Evolutionary conservation across 2,113 vertebrate species (phyloP).

Genomic region (Toxotes jaculatrix): DNA sequence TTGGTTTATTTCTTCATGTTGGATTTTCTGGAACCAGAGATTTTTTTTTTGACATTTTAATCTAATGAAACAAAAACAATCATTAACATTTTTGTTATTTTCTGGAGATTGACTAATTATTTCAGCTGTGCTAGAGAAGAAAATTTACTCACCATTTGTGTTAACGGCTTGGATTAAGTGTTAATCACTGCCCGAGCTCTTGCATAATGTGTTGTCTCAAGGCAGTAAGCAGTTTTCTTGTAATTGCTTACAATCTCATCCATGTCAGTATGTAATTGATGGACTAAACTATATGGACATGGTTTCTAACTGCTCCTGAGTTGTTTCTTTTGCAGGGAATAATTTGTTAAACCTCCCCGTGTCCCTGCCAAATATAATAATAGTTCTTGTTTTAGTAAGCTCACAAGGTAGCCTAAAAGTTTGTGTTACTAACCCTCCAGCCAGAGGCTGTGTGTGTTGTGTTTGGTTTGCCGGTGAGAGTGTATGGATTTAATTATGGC

Average conservation of each 20-base stretch:
- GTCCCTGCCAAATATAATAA: conserved; percentile 51
- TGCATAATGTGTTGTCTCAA: conserved; percentile 23
- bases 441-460: conserved; percentile 46
- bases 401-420: conserved; percentile 32
- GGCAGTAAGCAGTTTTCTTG: not conserved
- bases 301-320: conserved; percentile 5
- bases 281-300: conserved; percentile 14
- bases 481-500: conserved; percentile 60
- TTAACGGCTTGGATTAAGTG: conserved; percentile 12
- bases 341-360: conserved; percentile 26
- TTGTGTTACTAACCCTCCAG: conserved; percentile 28
- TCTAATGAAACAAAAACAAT: not conserved
- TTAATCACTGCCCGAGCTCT: conserved; percentile 8
- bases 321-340: conserved; percentile 29
- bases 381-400: conserved; percentile 50
- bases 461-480: conserved; percentile 55
- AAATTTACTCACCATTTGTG: not conserved
- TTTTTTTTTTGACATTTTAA: not conserved
- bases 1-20: not conserved
- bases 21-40: not conserved
- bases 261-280: conserved; percentile 11
- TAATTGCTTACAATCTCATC: conserved; percentile 2
- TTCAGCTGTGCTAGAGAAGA: not conserved
- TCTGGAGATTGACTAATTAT: not conserved
- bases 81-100: not conserved